phyloP scores from a whole-genome alignment of 2,797 vertebrate genomes.

The Ctenosaura bakeri region DNA sequence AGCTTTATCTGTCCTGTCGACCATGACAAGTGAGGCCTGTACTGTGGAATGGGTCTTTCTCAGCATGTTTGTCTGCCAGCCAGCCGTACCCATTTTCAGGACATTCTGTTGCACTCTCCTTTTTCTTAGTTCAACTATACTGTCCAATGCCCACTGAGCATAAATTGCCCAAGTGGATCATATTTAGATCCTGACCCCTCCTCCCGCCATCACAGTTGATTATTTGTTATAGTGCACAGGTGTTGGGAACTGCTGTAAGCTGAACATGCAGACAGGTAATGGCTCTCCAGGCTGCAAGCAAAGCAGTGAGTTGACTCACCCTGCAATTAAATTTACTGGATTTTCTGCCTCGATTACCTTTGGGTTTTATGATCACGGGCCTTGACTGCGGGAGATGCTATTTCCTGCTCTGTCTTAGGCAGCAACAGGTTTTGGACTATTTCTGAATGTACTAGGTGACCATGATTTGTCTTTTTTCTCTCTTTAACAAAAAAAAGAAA shows the following conservation, averaged over 20 bases:
- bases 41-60: too few relatives aligned
- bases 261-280: background rate
- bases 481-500: background rate
- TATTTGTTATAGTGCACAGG: background rate
- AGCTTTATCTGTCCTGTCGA: background rate
- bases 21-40: background rate
- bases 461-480: background rate
- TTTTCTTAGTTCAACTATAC: too few relatives aligned
- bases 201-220: too few relatives aligned
- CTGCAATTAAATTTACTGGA: background rate
- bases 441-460: background rate
- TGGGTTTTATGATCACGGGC: background rate
- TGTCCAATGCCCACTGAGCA: too few relatives aligned
- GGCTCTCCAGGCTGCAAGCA: background rate
- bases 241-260: background rate
- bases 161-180: too few relatives aligned
- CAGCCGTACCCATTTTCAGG: too few relatives aligned
- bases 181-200: too few relatives aligned
- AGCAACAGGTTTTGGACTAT: background rate
- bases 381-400: background rate
- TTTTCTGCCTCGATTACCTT: background rate
- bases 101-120: background rate
- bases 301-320: background rate
- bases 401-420: background rate
- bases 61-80: background rate